These are phyloP conservation scores for Tonatia bakeri DNA, from an alignment of 2,113 vertebrate genomes.

Conservation along the genomic window DNA sequence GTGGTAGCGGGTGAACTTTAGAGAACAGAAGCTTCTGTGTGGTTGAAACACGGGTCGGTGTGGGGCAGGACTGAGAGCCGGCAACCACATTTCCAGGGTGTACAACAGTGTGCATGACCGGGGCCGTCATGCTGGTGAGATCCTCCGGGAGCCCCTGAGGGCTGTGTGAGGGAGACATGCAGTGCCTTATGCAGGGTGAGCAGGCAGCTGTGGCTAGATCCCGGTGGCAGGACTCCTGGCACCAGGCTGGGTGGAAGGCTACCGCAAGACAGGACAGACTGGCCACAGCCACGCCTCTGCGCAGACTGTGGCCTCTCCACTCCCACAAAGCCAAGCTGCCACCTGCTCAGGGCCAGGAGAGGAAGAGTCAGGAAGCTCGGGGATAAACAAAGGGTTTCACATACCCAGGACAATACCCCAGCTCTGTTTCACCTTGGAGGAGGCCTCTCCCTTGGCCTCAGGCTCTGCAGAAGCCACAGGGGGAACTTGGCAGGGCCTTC, in stretches of 20 bases:
- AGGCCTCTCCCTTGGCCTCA: neutral
- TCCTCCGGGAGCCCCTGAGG: neutral
- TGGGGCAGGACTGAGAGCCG: neutral
- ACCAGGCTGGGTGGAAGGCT: neutral
- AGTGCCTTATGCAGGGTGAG: neutral
- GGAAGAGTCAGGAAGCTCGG: neutral
- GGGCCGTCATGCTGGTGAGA: neutral
- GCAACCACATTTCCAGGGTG: neutral
- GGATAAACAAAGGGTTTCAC: conserved; percentile 35
- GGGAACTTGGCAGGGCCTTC: neutral
- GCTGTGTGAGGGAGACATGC: neutral
- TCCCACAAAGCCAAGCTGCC: neutral
- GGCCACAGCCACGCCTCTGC: neutral
- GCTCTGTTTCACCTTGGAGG: neutral
- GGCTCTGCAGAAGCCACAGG: neutral
- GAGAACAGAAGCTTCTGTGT: neutral
- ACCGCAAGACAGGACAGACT: neutral
- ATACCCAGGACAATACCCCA: neutral
- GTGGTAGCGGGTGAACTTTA: neutral
- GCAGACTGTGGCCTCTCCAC: neutral
- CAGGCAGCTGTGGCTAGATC: neutral
- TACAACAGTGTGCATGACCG: neutral
- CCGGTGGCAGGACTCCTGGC: neutral
- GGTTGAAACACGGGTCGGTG: neutral
- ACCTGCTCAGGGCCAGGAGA: neutral